phyloP scores from a whole-genome alignment of 2,797 vertebrate species.

The Pyrocephalus nanus region DNA sequence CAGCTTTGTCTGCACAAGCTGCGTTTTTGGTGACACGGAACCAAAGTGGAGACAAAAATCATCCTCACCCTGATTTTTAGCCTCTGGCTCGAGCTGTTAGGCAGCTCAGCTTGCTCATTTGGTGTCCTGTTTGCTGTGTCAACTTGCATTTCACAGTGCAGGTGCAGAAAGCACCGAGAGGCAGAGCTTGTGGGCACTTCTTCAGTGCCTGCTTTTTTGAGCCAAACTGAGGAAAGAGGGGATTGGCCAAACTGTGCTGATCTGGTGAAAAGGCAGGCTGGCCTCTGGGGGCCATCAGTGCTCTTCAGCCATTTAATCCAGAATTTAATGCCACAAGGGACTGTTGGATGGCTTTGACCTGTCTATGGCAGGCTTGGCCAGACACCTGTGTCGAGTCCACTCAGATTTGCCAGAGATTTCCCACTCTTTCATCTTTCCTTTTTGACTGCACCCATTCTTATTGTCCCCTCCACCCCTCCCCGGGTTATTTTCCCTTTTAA shows the following conservation, averaged over 20 bases:
- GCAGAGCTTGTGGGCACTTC: not conserved
- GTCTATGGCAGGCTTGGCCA: not conserved
- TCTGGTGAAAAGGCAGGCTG: not conserved
- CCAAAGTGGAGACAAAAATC: not conserved
- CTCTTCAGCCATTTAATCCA: not conserved
- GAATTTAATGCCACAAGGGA: not conserved
- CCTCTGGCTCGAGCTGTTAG: not conserved
- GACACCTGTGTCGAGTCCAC: not conserved
- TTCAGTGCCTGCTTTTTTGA: not conserved
- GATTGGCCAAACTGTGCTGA: accelerated
- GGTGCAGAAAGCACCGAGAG: not conserved
- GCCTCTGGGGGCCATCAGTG: not conserved
- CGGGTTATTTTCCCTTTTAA: not conserved
- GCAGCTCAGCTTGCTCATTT: not conserved
- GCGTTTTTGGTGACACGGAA: accelerated
- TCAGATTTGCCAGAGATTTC: not conserved
- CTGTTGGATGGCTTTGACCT: not conserved
- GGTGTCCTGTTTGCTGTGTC: not conserved
- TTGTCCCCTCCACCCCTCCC: no score
- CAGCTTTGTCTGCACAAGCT: not conserved
- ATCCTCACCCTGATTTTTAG: not conserved
- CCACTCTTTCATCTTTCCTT: not conserved
- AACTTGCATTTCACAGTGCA: not conserved
- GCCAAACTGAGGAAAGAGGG: not conserved
- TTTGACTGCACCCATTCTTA: not conserved